Evolutionary conservation across 2,113 vertebrate species (phyloP), one percentile per base, ranked within the genome.

Genomic region (Geococcyx californianus): DNA sequence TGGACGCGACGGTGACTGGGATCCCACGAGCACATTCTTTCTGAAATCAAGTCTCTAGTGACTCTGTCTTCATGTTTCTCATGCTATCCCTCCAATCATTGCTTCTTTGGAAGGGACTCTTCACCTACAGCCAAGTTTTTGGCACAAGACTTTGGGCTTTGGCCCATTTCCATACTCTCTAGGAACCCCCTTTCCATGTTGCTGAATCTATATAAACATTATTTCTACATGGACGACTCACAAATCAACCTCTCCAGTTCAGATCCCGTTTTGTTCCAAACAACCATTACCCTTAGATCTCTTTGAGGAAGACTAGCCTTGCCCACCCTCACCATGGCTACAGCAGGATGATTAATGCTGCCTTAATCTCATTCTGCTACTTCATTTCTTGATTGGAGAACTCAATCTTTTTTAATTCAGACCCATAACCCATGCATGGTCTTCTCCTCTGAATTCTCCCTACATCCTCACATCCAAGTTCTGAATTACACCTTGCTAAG

Each of bases 1-100:
- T 16, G 7, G 31, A 42, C 26, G 14, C 1, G 1, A 0, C 26
- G 26, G 47, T 55, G 13, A 36, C 16, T 42, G 15, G 10, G 12
- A 4, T 59, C 60, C 34, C 4, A 2, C 24, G 34, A 60, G 29
- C 23, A 64, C 28, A 16, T 31, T 82, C 23, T 38, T 63, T 24
- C 9, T 63, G 26, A 87, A 75, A 58, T 58, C 68, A 44, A 21
- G 36, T 69, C 28, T 88, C 21, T 52, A 10, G 21, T 16, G 56
- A 51, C 52, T 84, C 31, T 84, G 11, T 59, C 33, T 68, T 88
- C 44, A 8, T 28, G 11, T 87, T 95, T 93, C 51, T 52, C 13
- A 25, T 28, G 19, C 29, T 67, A 7, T 76, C 13, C 8, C 6
- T 87, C 14, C 49, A 64, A 21, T 49, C 21, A 36, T 54, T 62